These are phyloP conservation scores for Naja naja DNA, from an alignment of 2,113 vertebrate genomes.

Conservation along the genomic window DNA sequence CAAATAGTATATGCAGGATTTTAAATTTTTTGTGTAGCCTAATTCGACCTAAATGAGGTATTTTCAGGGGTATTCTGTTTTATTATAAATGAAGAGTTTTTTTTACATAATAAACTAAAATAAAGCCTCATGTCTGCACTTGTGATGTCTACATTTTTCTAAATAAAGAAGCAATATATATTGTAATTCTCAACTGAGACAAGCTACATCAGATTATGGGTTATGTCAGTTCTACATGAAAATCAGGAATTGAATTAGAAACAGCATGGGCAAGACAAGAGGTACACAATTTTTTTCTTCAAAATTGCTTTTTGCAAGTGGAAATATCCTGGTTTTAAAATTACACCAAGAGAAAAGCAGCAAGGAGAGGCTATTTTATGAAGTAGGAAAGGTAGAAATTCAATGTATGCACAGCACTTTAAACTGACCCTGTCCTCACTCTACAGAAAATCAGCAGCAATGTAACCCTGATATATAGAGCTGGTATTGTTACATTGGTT, in stretches of 20 bases:
- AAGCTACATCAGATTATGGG: neutral
- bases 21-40: neutral
- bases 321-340: neutral
- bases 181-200: neutral
- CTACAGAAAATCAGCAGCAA: neutral
- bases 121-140: neutral
- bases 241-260: neutral
- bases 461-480: neutral
- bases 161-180: neutral
- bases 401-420: neutral
- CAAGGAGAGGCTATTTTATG: neutral
- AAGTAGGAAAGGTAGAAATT: neutral
- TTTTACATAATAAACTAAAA: neutral
- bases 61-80: neutral
- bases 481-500: neutral
- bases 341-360: neutral
- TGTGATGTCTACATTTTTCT: neutral
- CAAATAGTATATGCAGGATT: neutral
- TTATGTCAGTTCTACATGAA: neutral
- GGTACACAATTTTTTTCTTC: neutral
- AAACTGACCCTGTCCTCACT: neutral
- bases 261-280: neutral
- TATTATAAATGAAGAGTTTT: neutral
- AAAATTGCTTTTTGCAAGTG: neutral
- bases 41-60: neutral